Percentiles rank a stretch among this genome's conserved stretches.
Evolutionary conservation across 2,797 vertebrate genomes (phyloP).

Genomic region (Natrix natrix): DNA sequence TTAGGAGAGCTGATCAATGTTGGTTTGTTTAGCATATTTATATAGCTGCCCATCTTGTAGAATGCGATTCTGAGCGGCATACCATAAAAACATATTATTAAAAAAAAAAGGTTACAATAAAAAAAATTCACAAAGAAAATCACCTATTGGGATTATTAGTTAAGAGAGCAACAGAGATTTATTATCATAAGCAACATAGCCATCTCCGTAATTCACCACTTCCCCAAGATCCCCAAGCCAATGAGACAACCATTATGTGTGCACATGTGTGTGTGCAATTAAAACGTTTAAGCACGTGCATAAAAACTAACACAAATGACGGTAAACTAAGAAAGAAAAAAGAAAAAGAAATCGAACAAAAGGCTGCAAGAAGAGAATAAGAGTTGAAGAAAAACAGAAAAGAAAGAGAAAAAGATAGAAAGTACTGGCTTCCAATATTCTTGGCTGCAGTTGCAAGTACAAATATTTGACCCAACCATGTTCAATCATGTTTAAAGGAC

Average conservation of each 20-base stretch:
- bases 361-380: too few species aligned
- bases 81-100: not conserved
- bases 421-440: not conserved
- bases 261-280: not conserved
- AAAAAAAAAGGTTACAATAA: not conserved
- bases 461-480: not conserved
- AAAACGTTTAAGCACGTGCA: not conserved
- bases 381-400: too few species aligned
- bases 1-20: not conserved
- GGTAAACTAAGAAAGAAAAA: not conserved
- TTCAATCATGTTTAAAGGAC: not conserved
- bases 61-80: not conserved
- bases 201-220: not conserved
- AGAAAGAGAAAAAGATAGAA: not conserved
- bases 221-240: not conserved
- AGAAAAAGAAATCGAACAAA: too few species aligned
- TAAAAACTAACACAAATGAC: not conserved
- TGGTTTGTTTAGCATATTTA: not conserved
- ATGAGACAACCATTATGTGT: not conserved
- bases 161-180: not conserved
- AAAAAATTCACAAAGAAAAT: not conserved
- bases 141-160: not conserved
- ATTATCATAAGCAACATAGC: not conserved
- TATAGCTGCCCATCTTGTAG: not conserved
- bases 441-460: not conserved